Percentiles rank a stretch among this genome's conserved stretches.
Conservation (phyloP, 2,888 invertebrate genomes). For the Pegoplata infirma region DNA sequence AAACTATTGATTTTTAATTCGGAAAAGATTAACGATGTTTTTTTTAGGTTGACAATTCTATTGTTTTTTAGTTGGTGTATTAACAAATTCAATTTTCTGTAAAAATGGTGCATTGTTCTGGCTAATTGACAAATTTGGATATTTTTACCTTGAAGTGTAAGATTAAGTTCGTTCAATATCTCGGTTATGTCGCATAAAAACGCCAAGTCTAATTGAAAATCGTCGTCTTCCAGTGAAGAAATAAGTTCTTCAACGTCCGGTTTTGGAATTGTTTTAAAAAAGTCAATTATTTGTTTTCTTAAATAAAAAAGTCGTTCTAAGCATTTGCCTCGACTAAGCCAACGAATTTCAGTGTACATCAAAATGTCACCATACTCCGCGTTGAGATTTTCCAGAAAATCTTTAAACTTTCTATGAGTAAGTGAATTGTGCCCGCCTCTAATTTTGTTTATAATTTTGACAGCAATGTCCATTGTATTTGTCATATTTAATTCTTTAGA, state of each 20-base stretch:
- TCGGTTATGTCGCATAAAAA: slow-evolving; percentile 15
- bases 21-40: slow-evolving; percentile 2
- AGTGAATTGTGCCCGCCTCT: slow-evolving; percentile 24
- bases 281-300: background rate
- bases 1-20: slow-evolving; percentile 23
- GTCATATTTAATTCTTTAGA: slow-evolving; percentile 15
- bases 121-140: background rate
- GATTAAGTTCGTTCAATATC: background rate
- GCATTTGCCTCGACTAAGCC: slow-evolving; percentile 21
- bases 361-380: slow-evolving; percentile 16
- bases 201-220: slow-evolving; percentile 3
- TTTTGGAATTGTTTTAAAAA: background rate
- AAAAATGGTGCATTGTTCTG: slow-evolving; percentile 2
- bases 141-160: background rate
- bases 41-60: slow-evolving; percentile 23
- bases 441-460: slow-evolving; percentile 20
- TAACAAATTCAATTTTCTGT: slow-evolving; percentile 9
- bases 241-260: background rate
- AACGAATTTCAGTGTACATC: slow-evolving; percentile 17
- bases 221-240: slow-evolving; percentile 3
- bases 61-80: slow-evolving; percentile 23
- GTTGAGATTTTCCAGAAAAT: slow-evolving; percentile 20
- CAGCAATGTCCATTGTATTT: slow-evolving; percentile 23
- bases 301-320: slow-evolving; percentile 19
- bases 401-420: slow-evolving; percentile 20